Percentiles rank a stretch among this genome's conserved stretches.
phyloP scores from a whole-genome alignment of 2,113 vertebrate species.

The Gopherus flavomarginatus region DNA sequence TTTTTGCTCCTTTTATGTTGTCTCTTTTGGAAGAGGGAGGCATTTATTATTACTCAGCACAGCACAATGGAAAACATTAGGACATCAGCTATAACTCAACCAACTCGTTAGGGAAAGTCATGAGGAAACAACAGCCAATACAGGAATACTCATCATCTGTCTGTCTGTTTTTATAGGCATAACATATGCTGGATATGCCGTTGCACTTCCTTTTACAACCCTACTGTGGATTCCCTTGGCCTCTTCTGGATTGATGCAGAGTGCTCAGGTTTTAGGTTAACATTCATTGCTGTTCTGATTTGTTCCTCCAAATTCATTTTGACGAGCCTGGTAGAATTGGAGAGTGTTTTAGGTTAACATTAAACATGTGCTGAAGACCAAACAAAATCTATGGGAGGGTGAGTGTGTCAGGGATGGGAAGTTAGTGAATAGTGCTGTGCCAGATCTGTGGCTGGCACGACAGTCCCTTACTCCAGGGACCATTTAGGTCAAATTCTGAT shows the following conservation, averaged over 20 bases:
- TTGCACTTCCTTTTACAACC: not conserved
- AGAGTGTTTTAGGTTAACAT: not conserved
- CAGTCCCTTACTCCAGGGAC: not conserved
- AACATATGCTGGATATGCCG: not conserved
- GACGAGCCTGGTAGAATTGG: not conserved
- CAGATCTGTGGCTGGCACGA: not conserved
- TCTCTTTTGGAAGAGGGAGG: not conserved
- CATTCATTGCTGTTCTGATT: not conserved
- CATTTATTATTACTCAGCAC: not conserved
- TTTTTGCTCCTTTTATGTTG: not conserved
- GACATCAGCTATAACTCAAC: not conserved
- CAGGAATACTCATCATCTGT: not conserved
- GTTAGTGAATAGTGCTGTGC: not conserved
- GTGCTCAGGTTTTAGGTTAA: not conserved
- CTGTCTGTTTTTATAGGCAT: not conserved
- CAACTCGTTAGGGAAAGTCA: not conserved
- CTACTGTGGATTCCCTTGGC: not conserved
- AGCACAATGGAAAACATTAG: not conserved
- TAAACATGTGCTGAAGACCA: not conserved
- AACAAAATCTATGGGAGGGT: not conserved
- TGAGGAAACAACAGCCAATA: not conserved
- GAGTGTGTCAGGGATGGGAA: not conserved
- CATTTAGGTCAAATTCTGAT: not conserved
- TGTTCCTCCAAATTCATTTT: not conserved
- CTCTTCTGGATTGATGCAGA: not conserved